A percentile compares a stretch with the other conserved stretches of the same genome.
These are phyloP conservation scores for Hydrochoerus hydrochaeris DNA, from an alignment of 2,113 vertebrate species.

Conservation along the genomic window DNA sequence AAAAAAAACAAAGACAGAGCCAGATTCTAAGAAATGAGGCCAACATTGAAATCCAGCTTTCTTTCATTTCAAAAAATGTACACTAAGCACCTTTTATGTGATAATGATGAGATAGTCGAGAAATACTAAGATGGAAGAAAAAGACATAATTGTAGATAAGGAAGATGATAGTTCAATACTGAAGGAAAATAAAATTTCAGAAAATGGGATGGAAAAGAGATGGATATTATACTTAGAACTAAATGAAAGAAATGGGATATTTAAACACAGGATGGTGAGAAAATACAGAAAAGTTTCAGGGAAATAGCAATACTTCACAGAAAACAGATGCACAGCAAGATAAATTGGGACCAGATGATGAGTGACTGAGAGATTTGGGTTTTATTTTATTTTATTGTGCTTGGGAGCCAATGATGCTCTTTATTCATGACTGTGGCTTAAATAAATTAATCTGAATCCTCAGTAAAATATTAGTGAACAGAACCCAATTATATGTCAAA, in stretches of 20 bases:
- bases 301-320: neutral
- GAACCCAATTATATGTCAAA: constrained; percentile 43
- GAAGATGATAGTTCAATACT: neutral
- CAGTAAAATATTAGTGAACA: constrained; percentile 40
- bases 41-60: neutral
- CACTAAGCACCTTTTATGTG: neutral
- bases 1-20: neutral
- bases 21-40: constrained; percentile 41
- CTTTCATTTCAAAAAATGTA: neutral
- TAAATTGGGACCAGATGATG: neutral
- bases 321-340: neutral
- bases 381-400: neutral
- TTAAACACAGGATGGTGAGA: neutral
- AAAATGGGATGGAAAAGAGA: constrained; percentile 25
- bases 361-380: neutral
- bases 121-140: constrained; percentile 41
- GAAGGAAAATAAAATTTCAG: constrained; percentile 43
- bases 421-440: neutral
- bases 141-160: neutral
- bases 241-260: neutral
- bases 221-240: neutral
- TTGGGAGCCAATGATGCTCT: neutral
- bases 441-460: neutral
- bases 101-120: neutral
- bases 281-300: neutral